A percentile compares a stretch with the other conserved stretches of the same genome.
Evolutionary conservation across 2,888 invertebrate species (phyloP).

Genomic region (Euspilapteryx auroguttella): DNA sequence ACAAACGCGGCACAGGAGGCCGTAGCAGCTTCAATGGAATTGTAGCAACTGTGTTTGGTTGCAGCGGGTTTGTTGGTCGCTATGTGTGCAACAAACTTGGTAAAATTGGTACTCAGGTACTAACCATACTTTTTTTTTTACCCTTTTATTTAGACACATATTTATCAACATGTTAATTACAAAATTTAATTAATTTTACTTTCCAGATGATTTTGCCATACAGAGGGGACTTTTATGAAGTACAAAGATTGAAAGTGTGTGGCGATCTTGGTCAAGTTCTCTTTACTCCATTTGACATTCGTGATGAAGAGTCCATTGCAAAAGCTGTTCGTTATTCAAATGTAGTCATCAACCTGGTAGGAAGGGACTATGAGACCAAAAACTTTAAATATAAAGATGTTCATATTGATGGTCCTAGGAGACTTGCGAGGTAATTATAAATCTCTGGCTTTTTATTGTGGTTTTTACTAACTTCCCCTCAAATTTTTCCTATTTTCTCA

Average conservation of each 20-base stretch:
- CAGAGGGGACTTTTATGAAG: conserved; percentile 82
- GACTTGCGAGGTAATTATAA: conserved; percentile 75
- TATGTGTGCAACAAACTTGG: conserved; percentile 89
- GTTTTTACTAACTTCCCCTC: too few relatives aligned
- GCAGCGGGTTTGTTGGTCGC: conserved; percentile 86
- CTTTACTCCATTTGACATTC: conserved; percentile 81
- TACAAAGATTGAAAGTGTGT: conserved; percentile 74
- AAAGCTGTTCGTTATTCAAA: conserved; percentile 92
- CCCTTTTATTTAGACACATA: too few relatives aligned
- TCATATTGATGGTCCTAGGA: conserved; percentile 81
- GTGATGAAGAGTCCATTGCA: conserved; percentile 83
- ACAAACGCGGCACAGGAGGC: conserved; percentile 87
- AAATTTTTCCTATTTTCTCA: too few relatives aligned
- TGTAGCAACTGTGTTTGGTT: conserved; percentile 98
- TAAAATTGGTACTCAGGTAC: conserved; percentile 79
- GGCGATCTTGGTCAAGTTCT: conserved; percentile 96
- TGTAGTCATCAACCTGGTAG: conserved; percentile 94
- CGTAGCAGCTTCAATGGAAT: conserved; percentile 95
- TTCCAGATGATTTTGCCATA: conserved; percentile 90
- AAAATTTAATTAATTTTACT: too few relatives aligned
- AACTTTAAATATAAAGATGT: conserved; percentile 88
- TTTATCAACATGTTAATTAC: too few relatives aligned
- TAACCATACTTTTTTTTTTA: too few relatives aligned
- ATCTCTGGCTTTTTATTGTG: too few relatives aligned
- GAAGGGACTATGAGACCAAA: conserved; percentile 89